Evolutionary conservation across 1,140 invertebrate genomes (phyloP).

Genomic region (Apocrypta bakeri): DNA sequence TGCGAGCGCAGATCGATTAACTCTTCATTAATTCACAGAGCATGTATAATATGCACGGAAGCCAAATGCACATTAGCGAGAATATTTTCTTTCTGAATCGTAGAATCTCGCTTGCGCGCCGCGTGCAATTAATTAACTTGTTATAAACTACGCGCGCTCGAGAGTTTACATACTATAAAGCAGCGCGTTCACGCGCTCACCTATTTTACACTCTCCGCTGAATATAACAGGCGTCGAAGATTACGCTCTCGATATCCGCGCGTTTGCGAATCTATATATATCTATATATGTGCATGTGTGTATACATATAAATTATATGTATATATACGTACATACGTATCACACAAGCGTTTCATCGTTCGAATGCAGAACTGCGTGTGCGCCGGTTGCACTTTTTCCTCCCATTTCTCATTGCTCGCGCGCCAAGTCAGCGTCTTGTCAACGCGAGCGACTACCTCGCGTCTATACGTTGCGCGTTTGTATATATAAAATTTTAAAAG

Average conservation of each 20-base stretch:
- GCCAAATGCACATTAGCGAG: too few species aligned
- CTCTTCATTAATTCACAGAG: too few species aligned
- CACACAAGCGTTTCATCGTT: not conserved
- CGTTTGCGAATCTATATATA: not conserved
- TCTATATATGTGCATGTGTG: not conserved
- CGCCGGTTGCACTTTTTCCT: constrained; percentile 1
- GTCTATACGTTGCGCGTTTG: too few species aligned
- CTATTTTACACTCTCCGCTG: not conserved
- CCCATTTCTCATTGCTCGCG: not conserved
- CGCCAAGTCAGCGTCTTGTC: not conserved
- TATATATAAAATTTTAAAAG: not conserved
- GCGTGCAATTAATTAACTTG: not conserved
- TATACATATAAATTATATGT: not conserved
- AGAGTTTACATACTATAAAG: too few species aligned
- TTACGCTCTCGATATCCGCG: not conserved
- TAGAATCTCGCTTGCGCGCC: too few species aligned
- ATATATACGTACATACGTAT: not conserved
- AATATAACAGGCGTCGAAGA: not conserved
- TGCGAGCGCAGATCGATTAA: too few species aligned
- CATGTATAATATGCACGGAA: too few species aligned
- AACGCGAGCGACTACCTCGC: not conserved
- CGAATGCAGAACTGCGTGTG: not conserved
- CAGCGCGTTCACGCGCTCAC: not conserved
- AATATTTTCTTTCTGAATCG: too few species aligned
- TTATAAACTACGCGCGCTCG: not conserved